Base-by-base conservation (phyloP, 2,888 invertebrate species). In the Dorcus parallelipipedus region DNA sequence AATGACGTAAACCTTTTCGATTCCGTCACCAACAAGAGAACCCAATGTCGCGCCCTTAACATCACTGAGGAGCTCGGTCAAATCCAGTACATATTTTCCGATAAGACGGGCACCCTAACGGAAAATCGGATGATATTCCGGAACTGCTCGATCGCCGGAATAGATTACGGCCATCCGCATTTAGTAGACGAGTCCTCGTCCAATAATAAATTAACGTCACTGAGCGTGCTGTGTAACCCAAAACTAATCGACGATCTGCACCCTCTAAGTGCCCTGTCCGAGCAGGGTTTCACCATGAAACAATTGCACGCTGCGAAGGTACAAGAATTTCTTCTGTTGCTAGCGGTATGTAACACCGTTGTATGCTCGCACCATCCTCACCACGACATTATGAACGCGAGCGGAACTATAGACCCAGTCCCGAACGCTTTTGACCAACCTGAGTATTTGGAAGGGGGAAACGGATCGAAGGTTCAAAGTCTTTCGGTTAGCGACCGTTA, bases 61-160 rank as follows among this genome's bases (percentile, higher is more conserved):
- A 97, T 98, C 64, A 95, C 97, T 0, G 97, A 98, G 78, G 97
- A 98, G 79, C 83, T 98, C 68, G 98, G 98, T 1, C 97, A 98
- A 81, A 84, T 93, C 50, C 90, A 94, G 72, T 97, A 97, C 73
- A 85, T 98, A 64, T 97, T 98, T 80, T 95, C 94, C 8, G 98
- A 98, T 77, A 98, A 98, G 80, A 98, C 98, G 1, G 98, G 98
- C 5, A 98, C 98, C 2, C 80, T 98, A 56, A 98, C 98, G 0
- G 97, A 97, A 79, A 98, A 98, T 78, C 90, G 94, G 78, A 98
- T 98, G 97, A 86, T 96, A 72, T 98, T 98, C 79, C 86, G 94
- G 56, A 84, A 92, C 50, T 97, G 97, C 74, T 88, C 92, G 2
- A 89, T 97, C 26, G 90, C 87, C 23, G 97, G 95, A 0, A 85